Evolutionary conservation across 2,888 invertebrate genomes (phyloP).

Genomic region (Dicyrtomina minuta): DNA sequence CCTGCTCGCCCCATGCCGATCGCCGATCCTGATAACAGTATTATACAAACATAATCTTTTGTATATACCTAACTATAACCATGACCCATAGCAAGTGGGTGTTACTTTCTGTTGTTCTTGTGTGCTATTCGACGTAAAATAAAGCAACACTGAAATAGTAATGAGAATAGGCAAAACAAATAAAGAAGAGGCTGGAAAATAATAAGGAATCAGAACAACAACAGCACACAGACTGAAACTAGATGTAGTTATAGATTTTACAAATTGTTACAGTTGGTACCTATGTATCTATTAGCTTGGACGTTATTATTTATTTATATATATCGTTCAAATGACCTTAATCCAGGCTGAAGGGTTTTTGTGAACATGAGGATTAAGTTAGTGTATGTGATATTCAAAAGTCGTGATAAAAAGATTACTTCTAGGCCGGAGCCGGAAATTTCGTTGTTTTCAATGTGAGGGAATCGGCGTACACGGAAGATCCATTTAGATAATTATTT

Average conservation of each 20-base stretch:
- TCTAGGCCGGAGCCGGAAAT: constrained; percentile 53
- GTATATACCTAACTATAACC: too few species aligned
- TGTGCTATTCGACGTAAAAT: too few species aligned
- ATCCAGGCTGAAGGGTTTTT: constrained; percentile 33
- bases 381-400: constrained; percentile 52
- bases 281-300: too few species aligned
- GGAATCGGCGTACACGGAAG: constrained; percentile 4
- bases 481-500: background rate
- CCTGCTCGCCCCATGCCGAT: too few species aligned
- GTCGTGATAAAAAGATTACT: constrained; percentile 54
- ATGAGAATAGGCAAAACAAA: background rate
- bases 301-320: background rate
- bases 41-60: too few species aligned
- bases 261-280: too few species aligned
- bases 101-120: too few species aligned
- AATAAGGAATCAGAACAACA: background rate
- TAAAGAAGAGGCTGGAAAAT: background rate
- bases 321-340: background rate
- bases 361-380: constrained; percentile 45
- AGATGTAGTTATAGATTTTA: too few species aligned
- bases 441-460: constrained; percentile 51
- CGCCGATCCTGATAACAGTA: too few species aligned
- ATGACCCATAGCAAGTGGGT: too few species aligned
- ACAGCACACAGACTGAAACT: too few species aligned
- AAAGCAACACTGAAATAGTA: constrained; percentile 1